Base-by-base conservation (phyloP, 2,888 invertebrate species). In the Epistrophella euchroma region DNA sequence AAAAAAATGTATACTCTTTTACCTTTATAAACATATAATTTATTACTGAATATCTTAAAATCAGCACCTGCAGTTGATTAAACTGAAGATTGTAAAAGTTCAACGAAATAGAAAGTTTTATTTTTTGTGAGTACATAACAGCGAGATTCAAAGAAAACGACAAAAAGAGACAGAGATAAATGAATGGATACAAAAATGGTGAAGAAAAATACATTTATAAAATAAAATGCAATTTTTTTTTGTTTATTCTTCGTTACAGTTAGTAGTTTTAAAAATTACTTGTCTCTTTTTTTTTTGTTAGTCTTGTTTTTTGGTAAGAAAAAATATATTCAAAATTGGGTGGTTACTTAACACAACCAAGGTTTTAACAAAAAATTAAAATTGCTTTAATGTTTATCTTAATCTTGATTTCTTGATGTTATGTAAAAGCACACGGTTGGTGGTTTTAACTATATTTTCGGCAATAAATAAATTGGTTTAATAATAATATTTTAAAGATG, bases 61-160 rank as follows among this genome's bases (percentile, higher is more conserved):
- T 47, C 19, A 28, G 1, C n/a, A 47, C 25, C 17, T 66, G 19
- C 45, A 52, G 75, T 60, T 68, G 80, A 80, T 76, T 68, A 68
- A 50, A 84, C 19, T 80, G 80, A 66, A n/a, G 43, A 66, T 28
- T n/a, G 64, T 66, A 70, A 80, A 78, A 85, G 85, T 80, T 85
- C 85, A 85, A 80, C 80, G 85, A 85, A 85, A 85, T 80, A 85
- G 85, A 85, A 85, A 85, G 85, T 85, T 84, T 79, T 52, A 50
- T 32, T 66, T 47, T 62, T 32, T 32, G 17, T 22, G 13, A 4
- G 9, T 32, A 7, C 19, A 37, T 43, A 32, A 47, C 13, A 47
- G 47, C 5, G 32, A 60, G 19, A 47, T 28, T 43, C 40, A 62
- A 25, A 35, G 17, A 28, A 40, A 56, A 45, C 32, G 32, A 64